These are phyloP conservation scores for Hydraecia micacea DNA, from an alignment of 2,888 invertebrate species.

Conservation along the genomic window DNA sequence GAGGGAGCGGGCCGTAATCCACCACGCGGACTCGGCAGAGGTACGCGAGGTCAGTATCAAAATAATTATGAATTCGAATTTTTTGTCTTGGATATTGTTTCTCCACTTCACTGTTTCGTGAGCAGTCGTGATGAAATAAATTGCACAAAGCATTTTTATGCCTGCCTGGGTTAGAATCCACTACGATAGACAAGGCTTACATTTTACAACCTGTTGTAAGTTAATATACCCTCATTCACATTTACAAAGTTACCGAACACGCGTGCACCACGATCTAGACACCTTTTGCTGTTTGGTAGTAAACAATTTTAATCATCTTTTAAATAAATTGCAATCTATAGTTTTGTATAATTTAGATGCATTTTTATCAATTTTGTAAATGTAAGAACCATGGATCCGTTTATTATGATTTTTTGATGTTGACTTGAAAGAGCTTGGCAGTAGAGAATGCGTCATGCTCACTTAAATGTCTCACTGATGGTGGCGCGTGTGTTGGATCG, in stretches of 20 bases:
- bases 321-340: too few relatives aligned
- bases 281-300: too few relatives aligned
- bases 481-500: too few relatives aligned
- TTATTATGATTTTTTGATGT: too few relatives aligned
- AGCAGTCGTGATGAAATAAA: not conserved
- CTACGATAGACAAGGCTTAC: not conserved
- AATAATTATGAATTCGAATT: not conserved
- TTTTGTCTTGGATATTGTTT: too few relatives aligned
- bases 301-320: too few relatives aligned
- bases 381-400: too few relatives aligned
- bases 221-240: not conserved
- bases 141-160: not conserved
- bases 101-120: not conserved
- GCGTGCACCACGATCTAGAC: constrained; percentile 26
- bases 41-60: not conserved
- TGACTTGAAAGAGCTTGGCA: too few relatives aligned
- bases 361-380: too few relatives aligned
- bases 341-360: too few relatives aligned
- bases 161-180: not conserved
- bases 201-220: not conserved
- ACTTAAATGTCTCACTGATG: too few relatives aligned
- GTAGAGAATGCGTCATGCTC: too few relatives aligned
- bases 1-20: not conserved
- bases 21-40: not conserved
- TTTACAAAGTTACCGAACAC: constrained; percentile 1